These are phyloP conservation scores for Alviniconcha marisindica DNA, from an alignment of 1,140 invertebrate genomes.

Conservation along the genomic window DNA sequence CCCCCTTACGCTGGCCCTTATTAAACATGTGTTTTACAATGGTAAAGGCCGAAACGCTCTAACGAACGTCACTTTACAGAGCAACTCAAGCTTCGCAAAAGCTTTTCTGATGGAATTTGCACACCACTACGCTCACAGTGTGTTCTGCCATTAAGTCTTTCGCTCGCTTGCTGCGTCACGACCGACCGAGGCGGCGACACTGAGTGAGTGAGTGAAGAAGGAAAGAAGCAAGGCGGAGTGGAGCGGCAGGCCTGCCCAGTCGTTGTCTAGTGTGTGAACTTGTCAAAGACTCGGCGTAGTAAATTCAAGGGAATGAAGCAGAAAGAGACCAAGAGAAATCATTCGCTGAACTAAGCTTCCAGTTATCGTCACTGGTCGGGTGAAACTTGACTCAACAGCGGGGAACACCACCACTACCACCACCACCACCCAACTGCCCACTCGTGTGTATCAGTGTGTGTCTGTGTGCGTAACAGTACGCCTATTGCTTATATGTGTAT, in stretches of 20 bases:
- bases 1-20: constrained; percentile 6
- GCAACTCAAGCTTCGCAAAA: constrained; percentile 16
- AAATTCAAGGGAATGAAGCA: constrained; percentile 3
- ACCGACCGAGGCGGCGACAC: background rate
- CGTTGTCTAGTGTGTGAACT: no score
- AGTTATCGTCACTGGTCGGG: no score
- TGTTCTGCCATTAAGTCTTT: background rate
- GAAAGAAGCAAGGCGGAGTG: no score
- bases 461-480: no score
- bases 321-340: background rate
- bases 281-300: background rate
- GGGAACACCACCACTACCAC: background rate
- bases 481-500: no score
- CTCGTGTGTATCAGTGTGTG: no score
- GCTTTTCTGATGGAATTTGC: constrained; percentile 25
- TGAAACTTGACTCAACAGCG: no score
- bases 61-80: background rate
- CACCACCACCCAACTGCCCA: background rate
- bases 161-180: background rate
- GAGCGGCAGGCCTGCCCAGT: background rate
- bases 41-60: background rate
- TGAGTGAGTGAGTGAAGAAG: no score
- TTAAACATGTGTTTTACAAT: constrained; percentile 22
- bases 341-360: background rate
- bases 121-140: constrained; percentile 4